Evolutionary conservation across 1,140 invertebrate genomes (phyloP).

Genomic region (Trichonephila clavipes): DNA sequence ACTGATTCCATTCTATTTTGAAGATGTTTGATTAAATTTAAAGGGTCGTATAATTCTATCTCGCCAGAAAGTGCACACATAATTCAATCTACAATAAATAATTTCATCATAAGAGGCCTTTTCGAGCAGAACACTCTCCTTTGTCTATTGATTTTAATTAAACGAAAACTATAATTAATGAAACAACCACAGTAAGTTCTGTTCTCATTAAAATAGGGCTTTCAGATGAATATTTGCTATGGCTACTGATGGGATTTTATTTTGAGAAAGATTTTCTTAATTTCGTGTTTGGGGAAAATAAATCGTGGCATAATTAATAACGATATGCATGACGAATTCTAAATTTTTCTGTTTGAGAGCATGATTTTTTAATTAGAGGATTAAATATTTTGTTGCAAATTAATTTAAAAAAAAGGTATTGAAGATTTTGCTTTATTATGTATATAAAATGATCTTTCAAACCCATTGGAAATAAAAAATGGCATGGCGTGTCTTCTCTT

Average conservation of each 20-base stretch:
- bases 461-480: too few relatives aligned
- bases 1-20: not conserved
- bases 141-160: slow-evolving; percentile 31
- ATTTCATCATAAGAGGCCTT: not conserved
- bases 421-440: too few relatives aligned
- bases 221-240: not conserved
- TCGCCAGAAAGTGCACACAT: not conserved
- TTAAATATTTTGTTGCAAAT: too few relatives aligned
- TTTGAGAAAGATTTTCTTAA: not conserved
- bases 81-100: slow-evolving; percentile 36
- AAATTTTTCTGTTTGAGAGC: too few relatives aligned
- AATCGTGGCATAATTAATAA: not conserved
- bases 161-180: not conserved
- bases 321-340: not conserved
- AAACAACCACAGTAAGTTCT: not conserved
- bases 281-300: not conserved
- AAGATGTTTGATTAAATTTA: slow-evolving; percentile 35
- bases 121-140: not conserved
- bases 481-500: too few relatives aligned
- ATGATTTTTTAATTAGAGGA: too few relatives aligned
- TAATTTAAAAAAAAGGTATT: too few relatives aligned
- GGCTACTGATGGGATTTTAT: not conserved
- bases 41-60: not conserved
- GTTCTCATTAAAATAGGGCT: slow-evolving; percentile 9
- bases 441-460: too few relatives aligned